Percentiles rank a stretch among this genome's conserved stretches.
Conservation (phyloP, 2,113 vertebrate genomes). For the Cryptotis parvus region DNA sequence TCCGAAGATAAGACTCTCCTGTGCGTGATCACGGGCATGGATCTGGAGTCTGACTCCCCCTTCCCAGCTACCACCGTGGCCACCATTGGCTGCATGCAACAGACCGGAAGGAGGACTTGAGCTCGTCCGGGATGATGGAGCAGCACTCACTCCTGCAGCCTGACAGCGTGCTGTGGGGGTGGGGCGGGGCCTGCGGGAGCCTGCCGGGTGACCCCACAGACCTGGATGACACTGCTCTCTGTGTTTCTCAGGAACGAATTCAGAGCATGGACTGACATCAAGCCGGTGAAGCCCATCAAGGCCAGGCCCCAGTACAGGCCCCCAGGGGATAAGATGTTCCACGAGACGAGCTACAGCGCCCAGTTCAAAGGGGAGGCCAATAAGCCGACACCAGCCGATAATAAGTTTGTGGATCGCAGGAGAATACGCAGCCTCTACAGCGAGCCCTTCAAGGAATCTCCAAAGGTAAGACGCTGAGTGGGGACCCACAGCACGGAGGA, state of each 20-base stretch:
- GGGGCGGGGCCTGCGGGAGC: neutral
- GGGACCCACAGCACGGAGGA: neutral
- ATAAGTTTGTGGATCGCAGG: conserved; percentile 93
- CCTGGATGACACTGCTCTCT: neutral
- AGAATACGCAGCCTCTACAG: conserved; percentile 98
- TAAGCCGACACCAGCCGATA: conserved; percentile 88
- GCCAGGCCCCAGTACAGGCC: conserved; percentile 95
- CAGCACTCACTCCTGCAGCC: neutral
- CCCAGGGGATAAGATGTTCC: conserved; percentile 91
- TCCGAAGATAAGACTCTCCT: neutral
- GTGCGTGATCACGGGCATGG: rapidly evolving
- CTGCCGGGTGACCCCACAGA: neutral
- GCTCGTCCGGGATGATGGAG: neutral
- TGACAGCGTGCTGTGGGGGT: neutral
- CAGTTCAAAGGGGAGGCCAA: conserved; percentile 94
- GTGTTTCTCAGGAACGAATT: conserved; percentile 93
- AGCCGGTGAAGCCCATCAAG: conserved; percentile 93
- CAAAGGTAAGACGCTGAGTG: conserved; percentile 89
- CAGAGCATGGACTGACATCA: conserved; percentile 94
- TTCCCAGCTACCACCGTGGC: neutral
- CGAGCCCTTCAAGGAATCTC: conserved; percentile 92
- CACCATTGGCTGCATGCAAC: neutral
- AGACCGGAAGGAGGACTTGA: neutral
- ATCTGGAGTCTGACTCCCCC: neutral
- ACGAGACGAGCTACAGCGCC: conserved; percentile 96